Evolutionary conservation across 2,888 invertebrate genomes (phyloP).

Genomic region (Dynastes hyllus): DNA sequence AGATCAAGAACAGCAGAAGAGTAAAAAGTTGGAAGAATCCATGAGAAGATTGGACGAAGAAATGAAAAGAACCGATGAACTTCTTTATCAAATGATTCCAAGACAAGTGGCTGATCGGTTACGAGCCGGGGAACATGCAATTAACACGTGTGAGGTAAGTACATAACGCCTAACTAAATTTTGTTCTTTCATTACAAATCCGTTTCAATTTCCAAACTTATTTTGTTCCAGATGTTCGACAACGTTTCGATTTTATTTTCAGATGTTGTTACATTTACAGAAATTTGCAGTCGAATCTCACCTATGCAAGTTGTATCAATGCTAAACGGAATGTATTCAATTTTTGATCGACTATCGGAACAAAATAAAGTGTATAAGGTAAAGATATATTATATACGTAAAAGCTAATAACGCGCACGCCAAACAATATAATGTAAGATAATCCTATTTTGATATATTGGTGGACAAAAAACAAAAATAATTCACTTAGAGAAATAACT

Average conservation of each 20-base stretch:
- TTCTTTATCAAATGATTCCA: slow-evolving; percentile 99
- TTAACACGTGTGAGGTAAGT: slow-evolving; percentile 95
- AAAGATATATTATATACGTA: slow-evolving; percentile 57
- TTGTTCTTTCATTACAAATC: no score
- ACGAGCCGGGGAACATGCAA: slow-evolving; percentile 94
- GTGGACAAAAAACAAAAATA: no score
- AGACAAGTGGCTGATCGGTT: slow-evolving; percentile 96
- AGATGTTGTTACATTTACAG: slow-evolving; percentile 98
- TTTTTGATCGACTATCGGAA: slow-evolving; percentile 95
- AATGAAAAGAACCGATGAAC: slow-evolving; percentile 95
- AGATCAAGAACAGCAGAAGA: slow-evolving; percentile 97
- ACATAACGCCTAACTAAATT: neutral
- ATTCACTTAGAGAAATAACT: no score
- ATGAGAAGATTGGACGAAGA: slow-evolving; percentile 97
- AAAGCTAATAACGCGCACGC: neutral
- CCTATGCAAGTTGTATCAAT: slow-evolving; percentile 99
- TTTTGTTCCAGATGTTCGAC: slow-evolving; percentile 88
- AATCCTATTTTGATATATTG: neutral
- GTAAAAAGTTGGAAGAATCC: slow-evolving; percentile 95
- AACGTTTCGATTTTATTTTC: slow-evolving; percentile 97
- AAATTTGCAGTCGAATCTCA: slow-evolving; percentile 95
- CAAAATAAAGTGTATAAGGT: slow-evolving; percentile 97
- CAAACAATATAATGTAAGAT: neutral
- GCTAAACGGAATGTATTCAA: slow-evolving; percentile 98
- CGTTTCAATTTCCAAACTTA: neutral